A percentile compares a stretch with the other conserved stretches of the same genome.
phyloP scores from a whole-genome alignment of 2,113 vertebrate species.

The Tichodroma muraria region DNA sequence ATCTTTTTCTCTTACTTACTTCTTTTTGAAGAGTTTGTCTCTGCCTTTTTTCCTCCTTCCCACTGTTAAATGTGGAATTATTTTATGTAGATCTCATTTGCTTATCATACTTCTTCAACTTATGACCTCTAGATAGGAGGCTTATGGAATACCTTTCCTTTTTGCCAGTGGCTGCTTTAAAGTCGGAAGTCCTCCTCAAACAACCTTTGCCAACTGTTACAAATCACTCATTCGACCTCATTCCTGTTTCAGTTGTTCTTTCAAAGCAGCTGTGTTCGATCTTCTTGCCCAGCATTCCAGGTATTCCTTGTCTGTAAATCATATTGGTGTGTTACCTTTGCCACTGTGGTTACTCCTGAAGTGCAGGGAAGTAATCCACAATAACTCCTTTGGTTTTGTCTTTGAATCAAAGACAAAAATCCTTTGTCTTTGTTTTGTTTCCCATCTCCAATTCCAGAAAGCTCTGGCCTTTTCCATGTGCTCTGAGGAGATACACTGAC shows the following conservation, averaged over 20 bases:
- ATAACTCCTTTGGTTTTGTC: background rate
- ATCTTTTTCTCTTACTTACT: background rate
- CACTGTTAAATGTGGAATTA: background rate
- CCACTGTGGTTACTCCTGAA: background rate
- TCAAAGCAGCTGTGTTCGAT: background rate
- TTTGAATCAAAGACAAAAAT: no score
- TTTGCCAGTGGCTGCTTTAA: background rate
- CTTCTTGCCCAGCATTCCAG: background rate
- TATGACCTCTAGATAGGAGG: background rate
- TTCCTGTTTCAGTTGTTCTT: background rate
- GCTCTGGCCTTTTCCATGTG: background rate
- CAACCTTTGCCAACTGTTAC: background rate
- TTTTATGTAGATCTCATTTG: background rate
- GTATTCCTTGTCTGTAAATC: background rate
- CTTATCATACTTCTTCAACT: background rate
- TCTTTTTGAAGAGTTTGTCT: background rate
- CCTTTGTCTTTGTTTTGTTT: no score
- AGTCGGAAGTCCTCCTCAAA: background rate
- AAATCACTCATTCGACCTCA: background rate
- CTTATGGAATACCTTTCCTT: background rate
- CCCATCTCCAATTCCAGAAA: fast-evolving
- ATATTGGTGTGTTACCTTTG: background rate
- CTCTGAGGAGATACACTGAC: background rate
- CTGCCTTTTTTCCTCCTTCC: background rate
- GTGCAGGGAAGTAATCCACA: background rate